Conservation (phyloP, 2,113 vertebrate genomes). For the Monarcha castaneiventris region DNA sequence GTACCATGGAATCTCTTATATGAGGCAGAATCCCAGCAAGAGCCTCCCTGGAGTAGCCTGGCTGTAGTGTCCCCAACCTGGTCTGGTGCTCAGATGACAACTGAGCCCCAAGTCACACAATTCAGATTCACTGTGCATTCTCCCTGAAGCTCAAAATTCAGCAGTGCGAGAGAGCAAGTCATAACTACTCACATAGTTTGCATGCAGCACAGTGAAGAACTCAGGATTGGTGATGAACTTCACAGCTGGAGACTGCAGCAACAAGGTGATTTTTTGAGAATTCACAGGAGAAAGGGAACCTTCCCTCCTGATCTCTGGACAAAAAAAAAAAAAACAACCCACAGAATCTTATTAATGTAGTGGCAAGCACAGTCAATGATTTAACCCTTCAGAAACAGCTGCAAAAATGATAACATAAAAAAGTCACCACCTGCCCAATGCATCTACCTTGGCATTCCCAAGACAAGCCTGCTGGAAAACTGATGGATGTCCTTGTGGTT, state of each 20-base stretch:
- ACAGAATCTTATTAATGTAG: neutral
- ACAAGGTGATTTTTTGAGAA: slow-evolving; percentile 89
- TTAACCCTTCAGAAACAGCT: neutral
- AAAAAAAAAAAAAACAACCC: neutral
- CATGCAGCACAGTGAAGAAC: slow-evolving; percentile 95
- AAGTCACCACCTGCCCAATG: neutral
- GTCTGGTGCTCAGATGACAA: neutral
- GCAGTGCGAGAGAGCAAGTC: neutral
- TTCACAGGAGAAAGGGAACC: slow-evolving; percentile 86
- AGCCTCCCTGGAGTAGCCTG: neutral
- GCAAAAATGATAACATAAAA: neutral
- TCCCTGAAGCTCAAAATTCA: neutral
- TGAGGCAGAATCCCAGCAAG: neutral
- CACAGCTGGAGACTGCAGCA: slow-evolving; percentile 96
- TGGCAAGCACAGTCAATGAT: neutral
- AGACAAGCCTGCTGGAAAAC: neutral
- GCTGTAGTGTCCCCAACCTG: neutral
- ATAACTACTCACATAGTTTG: slow-evolving; percentile 89
- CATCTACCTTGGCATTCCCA: neutral
- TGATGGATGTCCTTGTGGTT: neutral
- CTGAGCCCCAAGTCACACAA: neutral
- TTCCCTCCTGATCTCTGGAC: slow-evolving; percentile 83
- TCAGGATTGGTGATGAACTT: slow-evolving; percentile 98
- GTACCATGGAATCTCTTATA: neutral
- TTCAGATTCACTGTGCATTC: neutral